Percentiles rank a stretch among this genome's conserved stretches.
phyloP scores from a whole-genome alignment of 2,888 invertebrate species.

The Xestia ashworthii region DNA sequence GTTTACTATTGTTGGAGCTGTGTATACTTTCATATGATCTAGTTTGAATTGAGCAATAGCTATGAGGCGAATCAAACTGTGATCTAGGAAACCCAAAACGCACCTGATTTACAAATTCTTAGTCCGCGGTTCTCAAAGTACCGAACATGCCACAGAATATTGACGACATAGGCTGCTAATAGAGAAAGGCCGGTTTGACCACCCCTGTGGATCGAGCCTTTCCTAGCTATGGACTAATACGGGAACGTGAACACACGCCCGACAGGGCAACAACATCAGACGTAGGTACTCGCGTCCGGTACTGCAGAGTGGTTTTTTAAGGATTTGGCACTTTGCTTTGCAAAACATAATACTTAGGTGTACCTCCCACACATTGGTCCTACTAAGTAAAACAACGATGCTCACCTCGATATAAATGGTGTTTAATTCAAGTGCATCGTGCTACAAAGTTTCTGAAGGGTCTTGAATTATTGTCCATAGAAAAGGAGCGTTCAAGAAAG shows the following conservation, averaged over 20 bases:
- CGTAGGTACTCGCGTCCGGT: too few relatives aligned
- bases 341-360: not conserved
- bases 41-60: constrained; percentile 4
- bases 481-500: not conserved
- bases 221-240: not conserved
- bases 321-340: not conserved
- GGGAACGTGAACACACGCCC: not conserved
- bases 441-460: not conserved
- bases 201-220: not conserved
- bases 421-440: not conserved
- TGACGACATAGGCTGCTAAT: constrained; percentile 1
- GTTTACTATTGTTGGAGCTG: not conserved
- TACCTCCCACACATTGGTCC: not conserved
- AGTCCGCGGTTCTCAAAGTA: not conserved
- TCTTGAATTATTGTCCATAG: not conserved
- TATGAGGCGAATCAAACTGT: not conserved
- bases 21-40: not conserved
- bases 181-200: constrained; percentile 9
- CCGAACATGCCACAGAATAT: not conserved
- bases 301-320: not conserved
- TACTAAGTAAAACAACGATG: not conserved
- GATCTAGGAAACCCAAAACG: not conserved
- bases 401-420: not conserved
- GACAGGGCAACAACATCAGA: not conserved
- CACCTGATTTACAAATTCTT: not conserved